phyloP scores from a whole-genome alignment of 2,888 invertebrate genomes.

The Rhaphigaster nebulosa region DNA sequence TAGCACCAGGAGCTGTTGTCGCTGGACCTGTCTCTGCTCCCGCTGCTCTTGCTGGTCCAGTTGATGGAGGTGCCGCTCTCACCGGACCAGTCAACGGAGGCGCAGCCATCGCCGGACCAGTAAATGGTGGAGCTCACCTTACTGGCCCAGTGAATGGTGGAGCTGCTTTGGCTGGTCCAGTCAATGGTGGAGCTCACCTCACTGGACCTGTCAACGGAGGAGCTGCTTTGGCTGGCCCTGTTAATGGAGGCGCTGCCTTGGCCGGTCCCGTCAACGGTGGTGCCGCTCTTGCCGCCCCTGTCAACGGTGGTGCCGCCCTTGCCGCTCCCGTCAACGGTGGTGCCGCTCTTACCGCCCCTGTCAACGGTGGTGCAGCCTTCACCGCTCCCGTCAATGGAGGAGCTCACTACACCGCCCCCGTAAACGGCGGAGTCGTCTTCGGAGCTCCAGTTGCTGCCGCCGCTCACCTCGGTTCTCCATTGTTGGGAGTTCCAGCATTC shows the following conservation, averaged over 20 bases:
- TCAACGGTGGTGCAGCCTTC: neutral
- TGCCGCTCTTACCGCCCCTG: neutral
- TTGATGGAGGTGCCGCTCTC: neutral
- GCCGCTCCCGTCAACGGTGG: neutral
- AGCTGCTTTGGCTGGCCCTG: neutral
- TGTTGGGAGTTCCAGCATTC: neutral
- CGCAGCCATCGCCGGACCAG: neutral
- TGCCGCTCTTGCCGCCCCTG: neutral
- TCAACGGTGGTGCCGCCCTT: conserved; percentile 1
- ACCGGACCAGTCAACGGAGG: neutral
- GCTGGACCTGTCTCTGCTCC: neutral
- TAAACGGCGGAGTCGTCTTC: neutral
- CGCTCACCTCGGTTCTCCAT: neutral
- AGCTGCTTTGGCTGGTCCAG: neutral
- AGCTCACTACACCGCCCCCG: neutral
- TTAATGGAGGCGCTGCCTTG: neutral
- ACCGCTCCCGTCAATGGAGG: neutral
- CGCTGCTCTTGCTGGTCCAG: neutral
- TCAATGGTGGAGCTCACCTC: neutral
- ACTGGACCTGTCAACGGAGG: neutral
- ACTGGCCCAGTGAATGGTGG: neutral
- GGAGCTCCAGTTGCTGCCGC: neutral
- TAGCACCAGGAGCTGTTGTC: neutral
- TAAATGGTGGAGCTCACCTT: neutral
- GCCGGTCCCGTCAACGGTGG: neutral